Conservation (phyloP, 2,113 vertebrate genomes). For the Heterocephalus glaber region DNA sequence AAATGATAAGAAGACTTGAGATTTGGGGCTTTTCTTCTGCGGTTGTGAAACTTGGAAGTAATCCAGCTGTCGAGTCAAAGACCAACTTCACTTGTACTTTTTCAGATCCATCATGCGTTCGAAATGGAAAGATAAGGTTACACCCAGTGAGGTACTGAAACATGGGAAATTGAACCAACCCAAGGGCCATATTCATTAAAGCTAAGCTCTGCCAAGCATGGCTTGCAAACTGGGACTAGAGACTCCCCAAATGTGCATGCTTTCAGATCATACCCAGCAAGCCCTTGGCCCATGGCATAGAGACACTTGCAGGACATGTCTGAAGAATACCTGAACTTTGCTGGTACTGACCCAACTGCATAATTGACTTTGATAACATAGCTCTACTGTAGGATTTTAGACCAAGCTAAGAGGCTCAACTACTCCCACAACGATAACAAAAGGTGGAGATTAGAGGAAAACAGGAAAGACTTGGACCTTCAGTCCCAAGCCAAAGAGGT, state of each 20-base stretch:
- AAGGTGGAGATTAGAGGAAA: slow-evolving; percentile 37
- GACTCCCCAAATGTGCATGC: neutral
- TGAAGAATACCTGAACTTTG: slow-evolving; percentile 38
- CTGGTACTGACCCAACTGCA: neutral
- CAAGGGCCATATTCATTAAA: slow-evolving; percentile 67
- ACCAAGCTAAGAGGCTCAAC: slow-evolving; percentile 43
- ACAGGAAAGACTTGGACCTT: neutral
- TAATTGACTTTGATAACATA: slow-evolving; percentile 47
- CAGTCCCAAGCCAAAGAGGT: neutral
- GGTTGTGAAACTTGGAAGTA: slow-evolving; percentile 57
- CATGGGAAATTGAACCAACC: slow-evolving; percentile 65
- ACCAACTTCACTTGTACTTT: slow-evolving; percentile 71
- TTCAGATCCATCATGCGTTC: slow-evolving; percentile 68
- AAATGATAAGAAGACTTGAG: slow-evolving; percentile 51
- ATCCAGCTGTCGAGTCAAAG: slow-evolving; percentile 73
- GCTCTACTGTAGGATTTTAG: slow-evolving; percentile 43
- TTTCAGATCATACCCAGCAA: slow-evolving; percentile 46
- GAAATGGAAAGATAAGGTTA: slow-evolving; percentile 73
- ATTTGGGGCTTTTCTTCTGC: slow-evolving; percentile 57
- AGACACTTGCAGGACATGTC: neutral
- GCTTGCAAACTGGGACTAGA: slow-evolving; percentile 28
- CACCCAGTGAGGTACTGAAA: slow-evolving; percentile 62
- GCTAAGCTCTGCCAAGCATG: slow-evolving; percentile 29
- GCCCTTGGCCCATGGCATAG: neutral
- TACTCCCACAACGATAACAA: neutral